Evolutionary conservation across 2,888 invertebrate genomes (phyloP).

Genomic region (Amiota mariae): DNA sequence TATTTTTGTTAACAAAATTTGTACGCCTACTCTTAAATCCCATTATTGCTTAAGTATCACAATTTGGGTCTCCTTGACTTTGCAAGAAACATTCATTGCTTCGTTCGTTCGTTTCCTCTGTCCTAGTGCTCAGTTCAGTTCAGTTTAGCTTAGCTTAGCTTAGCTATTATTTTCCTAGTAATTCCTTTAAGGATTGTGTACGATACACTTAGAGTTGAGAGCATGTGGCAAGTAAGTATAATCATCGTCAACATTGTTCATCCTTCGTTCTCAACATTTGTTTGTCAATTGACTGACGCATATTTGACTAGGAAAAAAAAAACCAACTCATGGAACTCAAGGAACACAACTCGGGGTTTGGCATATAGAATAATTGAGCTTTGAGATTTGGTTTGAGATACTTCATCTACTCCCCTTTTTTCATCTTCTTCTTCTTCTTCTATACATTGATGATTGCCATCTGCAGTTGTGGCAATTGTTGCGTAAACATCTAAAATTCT

Average conservation of each 20-base stretch:
- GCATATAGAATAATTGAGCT: conserved; percentile 60
- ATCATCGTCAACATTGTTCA: too few species aligned
- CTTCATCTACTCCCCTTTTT: neutral
- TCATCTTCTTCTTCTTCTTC: too few species aligned
- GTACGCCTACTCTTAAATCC: conserved; percentile 41
- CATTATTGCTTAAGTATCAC: conserved; percentile 56
- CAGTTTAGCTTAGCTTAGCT: conserved; percentile 30
- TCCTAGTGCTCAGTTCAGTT: conserved; percentile 17
- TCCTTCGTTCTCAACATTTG: too few species aligned
- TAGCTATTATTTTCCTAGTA: conserved; percentile 57
- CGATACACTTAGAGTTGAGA: conserved; percentile 46
- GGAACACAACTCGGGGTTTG: neutral
- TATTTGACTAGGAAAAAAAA: conserved; percentile 54
- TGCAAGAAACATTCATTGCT: conserved; percentile 14
- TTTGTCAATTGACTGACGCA: conserved; percentile 51
- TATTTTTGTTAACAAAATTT: conserved; percentile 35
- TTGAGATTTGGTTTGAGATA: conserved; percentile 40
- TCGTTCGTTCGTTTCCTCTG: neutral
- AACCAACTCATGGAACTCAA: neutral
- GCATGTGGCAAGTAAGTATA: conserved; percentile 52
- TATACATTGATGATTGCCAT: conserved; percentile 50
- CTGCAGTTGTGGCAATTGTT: conserved; percentile 53
- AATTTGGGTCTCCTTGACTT: conserved; percentile 36
- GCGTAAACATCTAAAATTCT: conserved; percentile 37
- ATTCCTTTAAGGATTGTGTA: conserved; percentile 64